Conservation (phyloP, 1,140 invertebrate genomes). For the Nixonia krombeini region DNA sequence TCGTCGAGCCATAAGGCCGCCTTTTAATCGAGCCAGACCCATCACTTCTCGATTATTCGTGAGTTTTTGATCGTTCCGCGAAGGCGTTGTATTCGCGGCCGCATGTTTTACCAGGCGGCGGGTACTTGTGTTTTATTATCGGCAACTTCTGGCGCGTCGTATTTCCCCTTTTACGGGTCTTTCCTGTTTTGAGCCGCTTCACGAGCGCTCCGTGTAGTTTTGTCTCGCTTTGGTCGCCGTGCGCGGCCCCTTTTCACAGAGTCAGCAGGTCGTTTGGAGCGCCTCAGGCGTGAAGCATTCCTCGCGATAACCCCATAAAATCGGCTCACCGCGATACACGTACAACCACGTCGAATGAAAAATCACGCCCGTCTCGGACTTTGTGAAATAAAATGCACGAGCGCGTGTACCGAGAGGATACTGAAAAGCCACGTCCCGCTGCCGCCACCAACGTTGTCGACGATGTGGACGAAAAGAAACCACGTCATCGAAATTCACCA, state of each 20-base stretch:
- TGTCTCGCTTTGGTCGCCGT: slow-evolving; percentile 27
- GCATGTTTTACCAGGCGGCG: slow-evolving; percentile 25
- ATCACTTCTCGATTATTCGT: no score
- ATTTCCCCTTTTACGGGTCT: slow-evolving; percentile 42
- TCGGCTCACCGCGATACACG: slow-evolving; percentile 46
- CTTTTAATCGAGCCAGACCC: no score
- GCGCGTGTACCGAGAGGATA: no score
- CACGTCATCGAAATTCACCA: no score
- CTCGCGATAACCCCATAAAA: slow-evolving; percentile 48
- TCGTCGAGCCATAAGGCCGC: no score
- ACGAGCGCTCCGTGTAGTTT: slow-evolving; percentile 22
- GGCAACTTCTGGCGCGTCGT: slow-evolving; percentile 35
- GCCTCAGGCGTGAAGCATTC: slow-evolving; percentile 48
- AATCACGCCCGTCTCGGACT: background rate
- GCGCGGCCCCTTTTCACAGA: slow-evolving; percentile 44
- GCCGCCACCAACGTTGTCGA: no score
- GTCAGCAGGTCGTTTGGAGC: slow-evolving; percentile 49
- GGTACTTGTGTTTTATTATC: slow-evolving; percentile 44
- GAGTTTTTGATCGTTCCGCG: no score
- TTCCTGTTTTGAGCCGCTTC: slow-evolving; percentile 43
- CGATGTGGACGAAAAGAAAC: no score
- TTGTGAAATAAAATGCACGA: background rate
- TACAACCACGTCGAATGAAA: slow-evolving; percentile 22
- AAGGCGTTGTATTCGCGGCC: slow-evolving; percentile 19
- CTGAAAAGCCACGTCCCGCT: no score